Evolutionary conservation across 2,797 vertebrate species (phyloP), one percentile per base, ranked within the genome.

Genomic region (Argyrosomus regius): DNA sequence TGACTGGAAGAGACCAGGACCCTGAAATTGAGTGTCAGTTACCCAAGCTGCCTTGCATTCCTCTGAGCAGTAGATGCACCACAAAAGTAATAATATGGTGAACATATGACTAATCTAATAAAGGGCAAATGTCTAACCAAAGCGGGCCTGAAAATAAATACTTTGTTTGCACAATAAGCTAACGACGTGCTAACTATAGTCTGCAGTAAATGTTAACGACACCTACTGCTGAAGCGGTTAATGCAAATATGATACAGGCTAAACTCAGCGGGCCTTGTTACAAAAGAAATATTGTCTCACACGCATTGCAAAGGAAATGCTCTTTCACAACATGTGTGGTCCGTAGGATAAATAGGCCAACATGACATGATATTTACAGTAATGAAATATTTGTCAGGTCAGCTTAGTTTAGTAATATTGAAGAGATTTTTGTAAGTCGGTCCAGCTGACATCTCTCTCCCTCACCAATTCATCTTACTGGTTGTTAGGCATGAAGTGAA

Each of bases 361-460:
- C 24, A 56, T 41, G 57, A 57, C 67, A 67, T 11, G 17, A 20
- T 65, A 41, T 81, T 66, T 50, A 26, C 48, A 12, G 48, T 50
- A 20, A 31, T 39, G 22, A 52, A 57, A 52, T 65, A 72, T 62
- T 22, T 62, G 59, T 65, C 71, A 66, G 53, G 41, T 81, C 50
- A 63, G 62, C 28, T 54, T 50, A 70, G 22, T 28, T 60, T 39
- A 54, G 46, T 24, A 66, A 59, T 3, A 65, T 68, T 57, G 68
- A 35, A 22, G 64, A 24, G 59, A 68, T 82, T 78, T 65, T 74
- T 69, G 65, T 70, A 84, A 60, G 68, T 60, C 12, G 1, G 50
- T 63, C 68, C 75, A 78, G 66, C 71, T 71, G 78, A 73, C 64
- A 2, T 72, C 52, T 60, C 52, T 54, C 35, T 56, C 62, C 53